phyloP scores from a whole-genome alignment of 1,140 invertebrate genomes.

The Drosophila mojavensis region DNA sequence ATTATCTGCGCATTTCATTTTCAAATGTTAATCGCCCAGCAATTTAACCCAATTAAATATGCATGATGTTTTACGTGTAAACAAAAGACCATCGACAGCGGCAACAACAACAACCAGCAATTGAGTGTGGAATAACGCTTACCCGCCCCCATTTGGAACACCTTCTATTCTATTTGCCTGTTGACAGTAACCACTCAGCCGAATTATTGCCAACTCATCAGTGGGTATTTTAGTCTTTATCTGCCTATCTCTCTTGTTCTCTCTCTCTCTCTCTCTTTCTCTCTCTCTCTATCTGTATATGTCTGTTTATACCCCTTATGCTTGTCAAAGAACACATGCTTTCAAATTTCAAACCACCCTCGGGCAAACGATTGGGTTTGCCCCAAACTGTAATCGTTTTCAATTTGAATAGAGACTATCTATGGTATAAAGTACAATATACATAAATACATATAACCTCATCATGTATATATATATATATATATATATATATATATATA shows the following conservation, averaged over 20 bases:
- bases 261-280: neutral
- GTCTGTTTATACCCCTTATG: neutral
- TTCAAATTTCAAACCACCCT: constrained; percentile 58
- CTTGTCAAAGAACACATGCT: constrained; percentile 70
- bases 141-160: constrained; percentile 64
- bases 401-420: constrained; percentile 49
- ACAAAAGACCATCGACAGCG: constrained; percentile 69
- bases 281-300: neutral
- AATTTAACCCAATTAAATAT: constrained; percentile 83
- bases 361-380: neutral
- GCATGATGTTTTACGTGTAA: constrained; percentile 73
- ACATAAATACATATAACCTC: neutral
- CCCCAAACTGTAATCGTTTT: constrained; percentile 48
- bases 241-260: constrained; percentile 28
- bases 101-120: neutral
- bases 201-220: constrained; percentile 82
- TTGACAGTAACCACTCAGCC: constrained; percentile 79
- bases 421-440: neutral
- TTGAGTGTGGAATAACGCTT: constrained; percentile 52
- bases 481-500: too few relatives aligned
- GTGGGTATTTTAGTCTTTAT: constrained; percentile 77
- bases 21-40: constrained; percentile 75
- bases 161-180: constrained; percentile 78
- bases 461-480: constrained; percentile 7
- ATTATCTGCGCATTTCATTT: constrained; percentile 77